Conservation (phyloP, 2,888 invertebrate species). For the Pharmacophagus antenor region DNA sequence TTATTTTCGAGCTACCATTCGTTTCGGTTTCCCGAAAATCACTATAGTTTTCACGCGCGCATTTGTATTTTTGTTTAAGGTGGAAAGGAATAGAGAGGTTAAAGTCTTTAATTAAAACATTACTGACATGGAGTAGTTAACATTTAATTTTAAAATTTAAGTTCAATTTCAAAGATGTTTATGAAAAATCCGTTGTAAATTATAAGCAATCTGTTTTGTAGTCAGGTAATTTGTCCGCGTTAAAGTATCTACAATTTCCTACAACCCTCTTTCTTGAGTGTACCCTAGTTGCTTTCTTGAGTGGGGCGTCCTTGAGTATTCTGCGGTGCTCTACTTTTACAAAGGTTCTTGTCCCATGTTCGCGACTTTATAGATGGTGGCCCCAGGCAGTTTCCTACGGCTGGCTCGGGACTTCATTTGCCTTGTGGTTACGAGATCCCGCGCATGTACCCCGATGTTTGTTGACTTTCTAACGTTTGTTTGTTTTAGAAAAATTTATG, state of each 20-base stretch:
- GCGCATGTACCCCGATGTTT: constrained; percentile 57
- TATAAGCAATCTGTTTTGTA: not conserved
- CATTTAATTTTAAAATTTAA: not conserved
- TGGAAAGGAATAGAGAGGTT: too few relatives aligned
- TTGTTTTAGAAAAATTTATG: constrained; percentile 72
- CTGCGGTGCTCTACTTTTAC: constrained; percentile 27
- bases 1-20: constrained; percentile 19
- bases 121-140: not conserved
- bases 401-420: constrained; percentile 27
- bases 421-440: constrained; percentile 37
- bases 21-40: constrained; percentile 8
- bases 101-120: not conserved
- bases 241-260: constrained; percentile 16
- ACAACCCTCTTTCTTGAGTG: constrained; percentile 22
- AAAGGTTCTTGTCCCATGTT: constrained; percentile 22
- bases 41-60: not conserved
- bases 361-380: constrained; percentile 20
- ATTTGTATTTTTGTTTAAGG: not conserved
- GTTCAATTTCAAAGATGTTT: not conserved
- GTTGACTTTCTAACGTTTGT: constrained; percentile 57
- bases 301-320: constrained; percentile 24
- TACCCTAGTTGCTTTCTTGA: constrained; percentile 24
- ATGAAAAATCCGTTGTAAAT: not conserved
- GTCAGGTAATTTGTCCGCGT: constrained; percentile 12
- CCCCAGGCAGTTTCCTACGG: constrained; percentile 19